Conservation (phyloP, 2,888 invertebrate species). For the Spodoptera littoralis region DNA sequence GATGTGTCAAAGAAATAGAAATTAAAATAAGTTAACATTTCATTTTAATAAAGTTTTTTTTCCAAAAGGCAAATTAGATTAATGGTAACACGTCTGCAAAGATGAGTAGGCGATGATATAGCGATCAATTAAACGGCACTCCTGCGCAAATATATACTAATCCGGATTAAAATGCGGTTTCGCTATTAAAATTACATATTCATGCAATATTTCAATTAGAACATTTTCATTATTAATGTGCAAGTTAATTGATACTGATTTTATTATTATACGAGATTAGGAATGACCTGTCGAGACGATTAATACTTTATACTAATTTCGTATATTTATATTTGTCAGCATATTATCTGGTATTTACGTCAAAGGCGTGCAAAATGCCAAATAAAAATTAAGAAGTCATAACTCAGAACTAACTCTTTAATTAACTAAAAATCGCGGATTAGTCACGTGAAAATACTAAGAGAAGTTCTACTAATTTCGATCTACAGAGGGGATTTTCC, state of each 20-base stretch:
- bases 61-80: constrained; percentile 47
- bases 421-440: too few species aligned
- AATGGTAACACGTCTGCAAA: constrained; percentile 37
- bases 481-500: too few species aligned
- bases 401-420: too few species aligned
- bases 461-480: too few species aligned
- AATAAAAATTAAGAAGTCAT: too few species aligned
- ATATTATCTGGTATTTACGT: constrained; percentile 6
- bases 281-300: constrained; percentile 32
- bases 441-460: too few species aligned
- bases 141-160: constrained; percentile 57
- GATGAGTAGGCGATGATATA: constrained; percentile 64
- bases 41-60: constrained; percentile 29
- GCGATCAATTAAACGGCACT: constrained; percentile 55
- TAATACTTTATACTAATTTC: constrained; percentile 30
- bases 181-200: constrained; percentile 34
- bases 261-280: constrained; percentile 29
- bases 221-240: constrained; percentile 35
- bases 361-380: too few species aligned
- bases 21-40: constrained; percentile 26
- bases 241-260: constrained; percentile 29
- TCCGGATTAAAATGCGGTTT: constrained; percentile 51
- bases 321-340: constrained; percentile 22
- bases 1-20: constrained; percentile 12
- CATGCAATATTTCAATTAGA: constrained; percentile 43